These are phyloP conservation scores for Choristoneura rosaceana DNA, from an alignment of 2,888 invertebrate genomes.

Conservation along the genomic window DNA sequence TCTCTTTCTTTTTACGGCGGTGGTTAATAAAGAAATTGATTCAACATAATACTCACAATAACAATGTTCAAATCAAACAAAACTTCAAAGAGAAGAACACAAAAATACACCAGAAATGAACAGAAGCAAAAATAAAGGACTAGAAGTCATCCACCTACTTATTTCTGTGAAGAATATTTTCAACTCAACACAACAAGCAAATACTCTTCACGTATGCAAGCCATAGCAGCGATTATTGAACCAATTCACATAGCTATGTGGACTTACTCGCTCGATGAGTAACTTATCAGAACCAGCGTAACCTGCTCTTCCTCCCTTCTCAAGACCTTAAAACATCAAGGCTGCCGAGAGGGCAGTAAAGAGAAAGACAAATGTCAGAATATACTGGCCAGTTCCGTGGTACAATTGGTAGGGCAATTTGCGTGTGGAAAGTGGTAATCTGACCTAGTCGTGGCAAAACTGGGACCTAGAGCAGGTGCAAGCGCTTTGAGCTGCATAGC, in stretches of 20 bases:
- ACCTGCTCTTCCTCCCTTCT: constrained; percentile 47
- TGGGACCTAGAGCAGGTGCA: constrained; percentile 42
- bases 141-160: constrained; percentile 20
- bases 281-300: constrained; percentile 50
- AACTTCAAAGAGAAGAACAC: background rate
- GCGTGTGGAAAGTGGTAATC: constrained; percentile 53
- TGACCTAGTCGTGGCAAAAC: constrained; percentile 48
- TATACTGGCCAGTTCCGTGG: constrained; percentile 51
- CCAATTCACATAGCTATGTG: constrained; percentile 49
- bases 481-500: constrained; percentile 28
- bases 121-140: constrained; percentile 5
- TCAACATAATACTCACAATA: background rate
- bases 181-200: constrained; percentile 15
- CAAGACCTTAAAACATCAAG: constrained; percentile 42
- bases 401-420: constrained; percentile 54
- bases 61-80: no score
- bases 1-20: no score
- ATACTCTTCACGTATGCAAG: constrained; percentile 44
- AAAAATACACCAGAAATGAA: background rate
- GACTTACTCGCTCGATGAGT: constrained; percentile 55
- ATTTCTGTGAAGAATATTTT: constrained; percentile 17
- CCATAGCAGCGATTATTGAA: constrained; percentile 44
- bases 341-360: constrained; percentile 44
- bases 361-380: constrained; percentile 48
- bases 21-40: no score